phyloP scores from a whole-genome alignment of 2,113 vertebrate species.

The Pelobates fuscus region DNA sequence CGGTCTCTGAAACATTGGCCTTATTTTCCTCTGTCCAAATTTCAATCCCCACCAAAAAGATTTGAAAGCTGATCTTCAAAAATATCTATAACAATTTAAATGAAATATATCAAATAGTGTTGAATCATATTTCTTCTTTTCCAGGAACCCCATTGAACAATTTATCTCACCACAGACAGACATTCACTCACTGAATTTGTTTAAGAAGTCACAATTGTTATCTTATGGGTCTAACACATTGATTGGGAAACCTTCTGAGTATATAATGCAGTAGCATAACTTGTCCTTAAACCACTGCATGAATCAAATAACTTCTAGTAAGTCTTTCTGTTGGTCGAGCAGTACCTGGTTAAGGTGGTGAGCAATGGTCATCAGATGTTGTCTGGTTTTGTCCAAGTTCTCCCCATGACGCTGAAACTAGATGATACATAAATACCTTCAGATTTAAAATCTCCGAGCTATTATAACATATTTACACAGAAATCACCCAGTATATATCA shows the following conservation, averaged over 20 bases:
- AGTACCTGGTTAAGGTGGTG: conserved; percentile 48
- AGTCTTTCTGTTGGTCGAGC: neutral
- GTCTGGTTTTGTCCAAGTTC: conserved; percentile 31
- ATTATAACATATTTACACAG: neutral
- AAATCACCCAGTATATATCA: neutral
- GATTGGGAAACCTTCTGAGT: too few relatives aligned
- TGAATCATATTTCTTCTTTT: neutral
- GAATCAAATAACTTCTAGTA: too few relatives aligned
- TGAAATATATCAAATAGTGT: neutral
- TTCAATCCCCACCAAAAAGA: conserved; percentile 51
- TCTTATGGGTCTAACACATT: too few relatives aligned
- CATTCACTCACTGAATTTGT: too few relatives aligned
- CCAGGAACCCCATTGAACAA: too few relatives aligned
- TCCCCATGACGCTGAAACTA: conserved; percentile 35
- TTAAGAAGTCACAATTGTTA: too few relatives aligned
- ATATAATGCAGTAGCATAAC: too few relatives aligned
- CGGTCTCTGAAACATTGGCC: neutral
- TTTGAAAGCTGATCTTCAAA: conserved; percentile 31
- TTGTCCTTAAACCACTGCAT: too few relatives aligned
- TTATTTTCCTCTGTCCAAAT: conserved; percentile 47
- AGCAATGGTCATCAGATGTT: conserved; percentile 36
- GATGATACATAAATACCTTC: neutral
- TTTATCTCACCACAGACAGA: too few relatives aligned
- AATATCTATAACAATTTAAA: conserved; percentile 41
- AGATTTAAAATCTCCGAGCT: neutral